phyloP scores from a whole-genome alignment of 2,113 vertebrate species.

The Oncorhynchus mykiss region DNA sequence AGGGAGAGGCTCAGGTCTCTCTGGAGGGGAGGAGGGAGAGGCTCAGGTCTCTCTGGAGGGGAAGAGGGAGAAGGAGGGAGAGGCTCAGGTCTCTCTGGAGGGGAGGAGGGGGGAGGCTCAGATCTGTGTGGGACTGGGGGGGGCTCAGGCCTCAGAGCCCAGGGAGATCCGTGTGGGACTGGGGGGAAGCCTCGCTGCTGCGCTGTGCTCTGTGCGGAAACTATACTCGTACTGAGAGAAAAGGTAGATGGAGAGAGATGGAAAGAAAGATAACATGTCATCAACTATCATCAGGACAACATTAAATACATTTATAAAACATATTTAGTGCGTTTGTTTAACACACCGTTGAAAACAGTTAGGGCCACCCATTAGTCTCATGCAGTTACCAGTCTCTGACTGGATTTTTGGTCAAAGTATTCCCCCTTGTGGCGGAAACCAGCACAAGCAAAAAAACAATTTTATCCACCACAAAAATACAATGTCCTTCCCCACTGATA shows the following conservation, averaged over 20 bases:
- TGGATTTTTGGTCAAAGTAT: constrained; percentile 3
- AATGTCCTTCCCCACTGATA: not conserved
- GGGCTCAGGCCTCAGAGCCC: too few relatives aligned
- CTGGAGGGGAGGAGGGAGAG: too few relatives aligned
- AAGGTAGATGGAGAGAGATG: not conserved
- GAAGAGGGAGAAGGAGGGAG: not conserved
- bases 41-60: too few relatives aligned
- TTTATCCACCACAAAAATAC: not conserved
- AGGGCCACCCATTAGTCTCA: too few relatives aligned
- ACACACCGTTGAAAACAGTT: too few relatives aligned
- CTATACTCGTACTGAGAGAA: constrained; percentile 89
- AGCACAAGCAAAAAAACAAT: not conserved
- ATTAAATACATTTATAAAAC: not conserved
- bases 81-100: too few relatives aligned
- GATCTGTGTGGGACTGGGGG: too few relatives aligned
- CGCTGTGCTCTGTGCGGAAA: constrained; percentile 96
- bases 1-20: not conserved
- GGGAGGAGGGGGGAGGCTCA: too few relatives aligned
- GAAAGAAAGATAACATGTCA: not conserved
- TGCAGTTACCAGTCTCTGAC: not conserved
- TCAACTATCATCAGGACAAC: not conserved
- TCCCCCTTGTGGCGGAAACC: constrained; percentile 32
- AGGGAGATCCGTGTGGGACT: constrained; percentile 79
- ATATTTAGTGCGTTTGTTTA: too few relatives aligned
- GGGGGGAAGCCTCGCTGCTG: constrained; percentile 88